phyloP scores from a whole-genome alignment of 2,888 invertebrate species.

The Sipha maydis region DNA sequence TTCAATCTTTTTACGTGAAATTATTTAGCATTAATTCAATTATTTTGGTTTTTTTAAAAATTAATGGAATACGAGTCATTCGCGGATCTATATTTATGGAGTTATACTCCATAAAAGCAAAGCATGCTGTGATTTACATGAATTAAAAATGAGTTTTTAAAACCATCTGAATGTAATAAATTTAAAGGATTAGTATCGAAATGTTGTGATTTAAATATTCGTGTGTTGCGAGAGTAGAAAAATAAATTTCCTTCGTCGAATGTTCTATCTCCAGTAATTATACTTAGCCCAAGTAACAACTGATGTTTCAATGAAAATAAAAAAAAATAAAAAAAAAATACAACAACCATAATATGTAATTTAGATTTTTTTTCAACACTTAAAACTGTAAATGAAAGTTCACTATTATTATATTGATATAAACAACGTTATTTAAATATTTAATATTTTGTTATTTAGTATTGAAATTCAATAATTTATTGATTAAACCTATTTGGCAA shows the following conservation, averaged over 20 bases:
- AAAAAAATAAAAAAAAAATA: no score
- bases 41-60: not conserved
- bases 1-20: not conserved
- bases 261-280: conserved; percentile 7
- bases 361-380: conserved; percentile 21
- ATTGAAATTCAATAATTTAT: not conserved
- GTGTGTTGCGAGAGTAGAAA: not conserved
- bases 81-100: not conserved
- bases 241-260: not conserved
- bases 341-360: conserved; percentile 7
- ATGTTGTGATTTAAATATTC: conserved; percentile 17
- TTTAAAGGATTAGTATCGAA: conserved; percentile 33
- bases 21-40: not conserved
- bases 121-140: not conserved
- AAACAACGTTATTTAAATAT: not conserved
- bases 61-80: not conserved
- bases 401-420: not conserved
- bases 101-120: not conserved
- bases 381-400: not conserved
- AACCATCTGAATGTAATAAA: conserved; percentile 19
- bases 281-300: not conserved
- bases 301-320: not conserved
- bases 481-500: no score
- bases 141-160: conserved; percentile 36
- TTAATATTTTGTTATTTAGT: not conserved